Percentiles rank a stretch among this genome's conserved stretches.
phyloP scores from a whole-genome alignment of 2,888 invertebrate species.

The Herminia tarsipennalis region DNA sequence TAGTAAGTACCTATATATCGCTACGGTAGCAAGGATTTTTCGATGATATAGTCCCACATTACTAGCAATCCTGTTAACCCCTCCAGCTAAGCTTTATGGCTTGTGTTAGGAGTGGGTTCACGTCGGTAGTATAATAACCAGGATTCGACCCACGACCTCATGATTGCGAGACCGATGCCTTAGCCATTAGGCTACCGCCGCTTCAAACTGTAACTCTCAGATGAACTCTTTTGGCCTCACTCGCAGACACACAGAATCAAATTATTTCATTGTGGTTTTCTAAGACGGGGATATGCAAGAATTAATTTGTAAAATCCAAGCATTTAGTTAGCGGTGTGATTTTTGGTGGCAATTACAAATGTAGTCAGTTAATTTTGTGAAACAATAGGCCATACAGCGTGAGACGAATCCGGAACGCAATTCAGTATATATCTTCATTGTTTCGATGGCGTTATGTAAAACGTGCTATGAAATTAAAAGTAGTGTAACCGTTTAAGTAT shows the following conservation, averaged over 20 bases:
- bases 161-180: no score
- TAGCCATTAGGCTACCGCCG: no score
- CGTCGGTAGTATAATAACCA: no score
- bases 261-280: no score
- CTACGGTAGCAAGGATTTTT: no score
- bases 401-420: conserved; percentile 50
- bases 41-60: no score
- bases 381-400: conserved; percentile 58
- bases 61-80: no score
- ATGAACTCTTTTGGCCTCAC: neutral
- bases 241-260: neutral
- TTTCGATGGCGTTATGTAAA: conserved; percentile 24
- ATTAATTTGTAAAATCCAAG: conserved; percentile 28
- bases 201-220: no score
- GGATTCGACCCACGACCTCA: no score
- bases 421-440: conserved; percentile 25
- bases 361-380: conserved; percentile 38
- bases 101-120: no score
- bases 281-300: conserved; percentile 15
- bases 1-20: no score
- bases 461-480: conserved; percentile 1
- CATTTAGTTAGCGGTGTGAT: conserved; percentile 29
- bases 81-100: no score
- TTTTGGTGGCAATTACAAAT: conserved; percentile 53
- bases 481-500: neutral